Evolutionary conservation across 1,140 invertebrate genomes (phyloP).

Genomic region (Sinonovacula constricta): DNA sequence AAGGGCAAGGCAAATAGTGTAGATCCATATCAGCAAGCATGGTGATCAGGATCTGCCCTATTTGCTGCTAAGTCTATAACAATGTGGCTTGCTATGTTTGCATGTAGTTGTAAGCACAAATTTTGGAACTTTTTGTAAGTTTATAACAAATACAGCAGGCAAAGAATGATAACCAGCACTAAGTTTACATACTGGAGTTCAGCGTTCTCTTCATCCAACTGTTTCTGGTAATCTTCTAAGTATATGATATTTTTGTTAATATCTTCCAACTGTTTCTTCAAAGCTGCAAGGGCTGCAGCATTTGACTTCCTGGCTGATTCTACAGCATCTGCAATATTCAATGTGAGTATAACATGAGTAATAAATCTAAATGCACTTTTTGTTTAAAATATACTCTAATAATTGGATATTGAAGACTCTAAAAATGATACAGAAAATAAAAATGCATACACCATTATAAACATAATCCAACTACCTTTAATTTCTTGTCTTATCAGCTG

Average conservation of each 20-base stretch:
- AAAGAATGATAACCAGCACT: background rate
- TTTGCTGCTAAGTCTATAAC: no score
- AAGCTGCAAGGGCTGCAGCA: conserved; percentile 61
- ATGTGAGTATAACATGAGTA: conserved; percentile 4
- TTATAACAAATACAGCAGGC: no score
- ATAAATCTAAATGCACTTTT: background rate
- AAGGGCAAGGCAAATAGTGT: no score
- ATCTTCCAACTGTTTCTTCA: conserved; percentile 64
- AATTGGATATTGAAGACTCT: background rate
- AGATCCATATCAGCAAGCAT: no score
- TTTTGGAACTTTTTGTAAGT: no score
- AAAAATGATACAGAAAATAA: background rate
- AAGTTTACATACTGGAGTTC: conserved; percentile 67
- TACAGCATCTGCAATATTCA: conserved; percentile 68
- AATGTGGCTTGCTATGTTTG: no score
- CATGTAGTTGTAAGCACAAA: no score
- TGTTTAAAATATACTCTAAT: background rate
- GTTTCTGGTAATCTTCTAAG: conserved; percentile 61
- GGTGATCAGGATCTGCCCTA: no score
- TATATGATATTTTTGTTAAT: conserved; percentile 70
- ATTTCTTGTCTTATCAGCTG: conserved; percentile 73
- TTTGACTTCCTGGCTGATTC: conserved; percentile 72
- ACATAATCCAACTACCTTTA: conserved; percentile 59
- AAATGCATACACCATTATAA: background rate
- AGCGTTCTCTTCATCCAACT: conserved; percentile 73